These are phyloP conservation scores for Pristionchus entomophagus DNA, from an alignment of 2,888 invertebrate species.

Conservation along the genomic window DNA sequence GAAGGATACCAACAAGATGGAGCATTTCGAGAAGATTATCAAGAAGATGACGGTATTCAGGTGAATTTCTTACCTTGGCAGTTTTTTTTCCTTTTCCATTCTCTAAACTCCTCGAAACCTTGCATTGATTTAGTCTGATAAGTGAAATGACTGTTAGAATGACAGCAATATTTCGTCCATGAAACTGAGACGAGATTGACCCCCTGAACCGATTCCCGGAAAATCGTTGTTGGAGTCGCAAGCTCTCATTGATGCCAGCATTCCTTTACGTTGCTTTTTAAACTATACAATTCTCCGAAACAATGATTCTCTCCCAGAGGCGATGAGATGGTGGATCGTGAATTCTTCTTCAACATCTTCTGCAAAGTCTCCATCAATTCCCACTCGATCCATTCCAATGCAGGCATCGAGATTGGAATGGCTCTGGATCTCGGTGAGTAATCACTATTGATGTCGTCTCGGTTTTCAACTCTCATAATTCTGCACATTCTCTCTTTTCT, in stretches of 20 bases:
- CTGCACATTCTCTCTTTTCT: neutral
- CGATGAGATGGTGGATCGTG: slow-evolving; percentile 47
- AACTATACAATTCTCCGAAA: too few species aligned
- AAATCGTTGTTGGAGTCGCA: too few species aligned
- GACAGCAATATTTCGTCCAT: too few species aligned
- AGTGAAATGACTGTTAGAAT: too few species aligned
- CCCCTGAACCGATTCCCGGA: too few species aligned
- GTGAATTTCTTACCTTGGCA: slow-evolving; percentile 48
- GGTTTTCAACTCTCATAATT: too few species aligned
- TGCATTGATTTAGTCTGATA: too few species aligned
- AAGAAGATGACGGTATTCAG: slow-evolving; percentile 67
- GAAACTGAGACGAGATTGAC: too few species aligned
- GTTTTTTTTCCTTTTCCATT: neutral
- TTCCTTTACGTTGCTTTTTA: too few species aligned
- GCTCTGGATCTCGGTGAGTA: slow-evolving; percentile 69
- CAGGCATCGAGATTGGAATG: slow-evolving; percentile 73
- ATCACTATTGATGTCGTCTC: too few species aligned
- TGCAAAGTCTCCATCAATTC: slow-evolving; percentile 74
- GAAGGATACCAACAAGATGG: slow-evolving; percentile 67
- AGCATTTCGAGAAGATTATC: slow-evolving; percentile 71
- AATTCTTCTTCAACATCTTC: slow-evolving; percentile 68
- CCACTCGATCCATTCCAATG: slow-evolving; percentile 73
- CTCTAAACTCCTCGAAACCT: too few species aligned
- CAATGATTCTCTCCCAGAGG: slow-evolving; percentile 44
- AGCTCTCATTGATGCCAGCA: too few species aligned